Conservation (phyloP, 2,797 vertebrate species). For the Vipera latastei region DNA sequence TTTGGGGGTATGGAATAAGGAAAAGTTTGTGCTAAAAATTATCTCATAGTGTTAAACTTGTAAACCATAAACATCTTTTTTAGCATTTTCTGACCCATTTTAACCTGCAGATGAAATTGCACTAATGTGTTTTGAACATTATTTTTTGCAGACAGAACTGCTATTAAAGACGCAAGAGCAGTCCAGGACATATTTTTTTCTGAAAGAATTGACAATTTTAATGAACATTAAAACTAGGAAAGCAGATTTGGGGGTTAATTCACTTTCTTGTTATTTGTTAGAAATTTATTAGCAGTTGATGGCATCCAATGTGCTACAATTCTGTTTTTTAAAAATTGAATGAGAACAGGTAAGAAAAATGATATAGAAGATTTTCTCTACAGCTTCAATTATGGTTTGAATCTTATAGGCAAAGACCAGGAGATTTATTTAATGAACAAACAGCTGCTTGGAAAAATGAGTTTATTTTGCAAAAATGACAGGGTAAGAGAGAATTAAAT, state of each 20-base stretch:
- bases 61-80: background rate
- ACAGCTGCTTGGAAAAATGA: background rate
- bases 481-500: background rate
- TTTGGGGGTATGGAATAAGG: background rate
- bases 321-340: background rate
- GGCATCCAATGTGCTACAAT: background rate
- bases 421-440: background rate
- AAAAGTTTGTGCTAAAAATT: background rate
- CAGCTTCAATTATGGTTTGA: background rate
- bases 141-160: background rate
- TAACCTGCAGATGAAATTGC: background rate
- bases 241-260: background rate
- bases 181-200: background rate
- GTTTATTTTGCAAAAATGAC: background rate
- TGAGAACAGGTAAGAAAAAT: background rate
- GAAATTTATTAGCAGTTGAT: background rate
- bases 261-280: background rate
- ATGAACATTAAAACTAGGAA: background rate
- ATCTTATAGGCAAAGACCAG: background rate
- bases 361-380: background rate
- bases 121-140: background rate
- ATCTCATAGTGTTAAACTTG: background rate
- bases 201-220: background rate
- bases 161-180: background rate
- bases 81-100: background rate